phyloP scores from a whole-genome alignment of 2,113 vertebrate genomes.

The Danionella cerebrum region DNA sequence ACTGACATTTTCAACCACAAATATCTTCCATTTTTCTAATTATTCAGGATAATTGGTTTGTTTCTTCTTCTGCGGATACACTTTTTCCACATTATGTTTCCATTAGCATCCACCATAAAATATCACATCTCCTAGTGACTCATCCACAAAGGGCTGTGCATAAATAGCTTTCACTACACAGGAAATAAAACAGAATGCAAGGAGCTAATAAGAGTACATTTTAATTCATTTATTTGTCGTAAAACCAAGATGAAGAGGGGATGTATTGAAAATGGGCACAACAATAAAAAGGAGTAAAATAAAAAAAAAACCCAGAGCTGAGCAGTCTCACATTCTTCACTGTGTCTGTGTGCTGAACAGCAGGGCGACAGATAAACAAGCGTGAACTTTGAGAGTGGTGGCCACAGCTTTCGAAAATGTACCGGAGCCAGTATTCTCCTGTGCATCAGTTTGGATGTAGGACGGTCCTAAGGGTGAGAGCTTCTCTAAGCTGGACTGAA shows the following conservation, averaged over 20 bases:
- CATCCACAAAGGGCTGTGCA: background rate
- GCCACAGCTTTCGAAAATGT: conserved; percentile 43
- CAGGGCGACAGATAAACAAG: conserved; percentile 52
- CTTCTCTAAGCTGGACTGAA: conserved; percentile 61
- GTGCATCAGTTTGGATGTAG: conserved; percentile 22
- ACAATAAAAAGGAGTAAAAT: conserved; percentile 48
- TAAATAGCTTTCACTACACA: background rate
- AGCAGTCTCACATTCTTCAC: conserved; percentile 55
- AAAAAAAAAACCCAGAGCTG: conserved; percentile 28
- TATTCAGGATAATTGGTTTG: no score
- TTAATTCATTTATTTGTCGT: conserved; percentile 65
- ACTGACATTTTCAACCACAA: no score
- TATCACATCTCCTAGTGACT: background rate
- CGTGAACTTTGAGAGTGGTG: conserved; percentile 42
- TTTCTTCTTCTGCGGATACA: no score
- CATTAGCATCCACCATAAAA: background rate
- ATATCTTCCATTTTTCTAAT: no score
- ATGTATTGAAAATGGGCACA: conserved; percentile 67
- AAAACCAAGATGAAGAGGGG: conserved; percentile 70
- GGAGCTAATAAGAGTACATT: conserved; percentile 34
- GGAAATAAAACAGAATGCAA: background rate
- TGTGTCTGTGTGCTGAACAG: conserved; percentile 40
- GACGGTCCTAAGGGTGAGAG: conserved; percentile 52
- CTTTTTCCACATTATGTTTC: background rate
- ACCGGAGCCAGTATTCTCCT: conserved; percentile 45